Percentiles rank a stretch among this genome's conserved stretches.
phyloP scores from a whole-genome alignment of 53 echinoderm and acorn worm genomes.

The Hippasteria phrygiana region DNA sequence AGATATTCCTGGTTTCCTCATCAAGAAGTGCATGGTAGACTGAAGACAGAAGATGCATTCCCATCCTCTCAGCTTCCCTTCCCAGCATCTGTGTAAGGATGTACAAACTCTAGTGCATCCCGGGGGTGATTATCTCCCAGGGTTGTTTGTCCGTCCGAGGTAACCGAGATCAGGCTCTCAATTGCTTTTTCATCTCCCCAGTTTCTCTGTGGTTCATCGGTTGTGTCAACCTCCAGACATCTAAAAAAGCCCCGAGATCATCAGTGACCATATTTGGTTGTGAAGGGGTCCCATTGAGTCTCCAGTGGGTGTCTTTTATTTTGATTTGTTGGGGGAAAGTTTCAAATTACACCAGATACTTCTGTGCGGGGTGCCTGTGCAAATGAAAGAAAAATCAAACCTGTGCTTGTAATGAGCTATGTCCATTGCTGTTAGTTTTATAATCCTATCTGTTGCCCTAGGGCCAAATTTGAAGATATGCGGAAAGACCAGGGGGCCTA shows the following conservation, averaged over 20 bases:
- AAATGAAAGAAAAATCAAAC: not conserved
- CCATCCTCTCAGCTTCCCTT: not conserved
- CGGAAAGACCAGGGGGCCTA: conserved; percentile 23
- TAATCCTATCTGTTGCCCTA: conserved; percentile 23
- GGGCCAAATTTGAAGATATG: conserved; percentile 48
- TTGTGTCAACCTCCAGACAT: conserved; percentile 22
- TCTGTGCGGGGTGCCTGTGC: not conserved
- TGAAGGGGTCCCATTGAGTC: not conserved
- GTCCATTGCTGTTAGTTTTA: not conserved
- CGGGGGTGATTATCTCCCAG: conserved; percentile 7
- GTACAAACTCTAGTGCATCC: not conserved
- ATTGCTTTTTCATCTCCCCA: conserved; percentile 38
- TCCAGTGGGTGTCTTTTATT: not conserved
- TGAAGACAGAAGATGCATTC: not conserved
- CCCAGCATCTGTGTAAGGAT: not conserved
- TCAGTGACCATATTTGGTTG: conserved; percentile 46
- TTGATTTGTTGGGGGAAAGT: not conserved
- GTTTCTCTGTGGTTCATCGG: conserved; percentile 9
- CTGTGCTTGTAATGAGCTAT: not conserved
- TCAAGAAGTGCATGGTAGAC: not conserved
- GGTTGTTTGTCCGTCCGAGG: not conserved
- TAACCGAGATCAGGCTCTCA: not conserved
- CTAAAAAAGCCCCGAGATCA: not conserved
- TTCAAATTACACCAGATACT: not conserved
- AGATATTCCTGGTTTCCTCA: not conserved